A percentile compares a stretch with the other conserved stretches of the same genome.
phyloP scores from a whole-genome alignment of 1,140 invertebrate genomes.

The Drosophila parvula region DNA sequence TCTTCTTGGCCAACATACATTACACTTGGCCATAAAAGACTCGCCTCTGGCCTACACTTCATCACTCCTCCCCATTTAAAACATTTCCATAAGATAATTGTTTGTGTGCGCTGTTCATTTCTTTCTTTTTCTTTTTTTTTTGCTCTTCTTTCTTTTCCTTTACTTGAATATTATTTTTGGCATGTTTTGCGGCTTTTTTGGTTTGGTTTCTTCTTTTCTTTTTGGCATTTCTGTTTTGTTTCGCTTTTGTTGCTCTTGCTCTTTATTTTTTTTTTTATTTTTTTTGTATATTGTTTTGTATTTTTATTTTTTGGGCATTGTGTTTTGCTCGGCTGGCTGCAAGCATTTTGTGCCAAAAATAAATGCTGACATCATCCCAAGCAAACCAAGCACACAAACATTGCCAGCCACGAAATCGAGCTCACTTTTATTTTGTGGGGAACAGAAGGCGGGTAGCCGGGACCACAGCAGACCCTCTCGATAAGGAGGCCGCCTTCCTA shows the following conservation, averaged over 20 bases:
- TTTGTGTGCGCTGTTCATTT: constrained; percentile 19
- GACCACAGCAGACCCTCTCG: not conserved
- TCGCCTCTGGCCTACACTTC: constrained; percentile 42
- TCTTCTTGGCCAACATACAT: constrained; percentile 37
- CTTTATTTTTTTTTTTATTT: constrained; percentile 20
- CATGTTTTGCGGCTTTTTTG: constrained; percentile 73
- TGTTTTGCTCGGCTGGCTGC: constrained; percentile 51
- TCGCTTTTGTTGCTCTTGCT: constrained; percentile 60
- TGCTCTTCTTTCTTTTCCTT: constrained; percentile 14
- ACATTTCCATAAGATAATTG: constrained; percentile 52
- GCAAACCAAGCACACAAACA: constrained; percentile 33
- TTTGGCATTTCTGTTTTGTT: constrained; percentile 68
- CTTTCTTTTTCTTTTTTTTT: not conserved
- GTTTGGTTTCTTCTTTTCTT: constrained; percentile 30
- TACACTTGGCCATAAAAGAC: constrained; percentile 44
- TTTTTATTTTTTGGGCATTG: constrained; percentile 43
- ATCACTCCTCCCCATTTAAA: constrained; percentile 27
- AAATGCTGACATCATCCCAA: constrained; percentile 75
- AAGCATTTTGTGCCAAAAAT: constrained; percentile 73
- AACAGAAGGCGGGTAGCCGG: not conserved
- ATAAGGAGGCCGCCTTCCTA: constrained; percentile 13
- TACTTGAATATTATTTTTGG: constrained; percentile 79
- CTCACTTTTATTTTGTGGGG: constrained; percentile 58
- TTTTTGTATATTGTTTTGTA: constrained; percentile 25
- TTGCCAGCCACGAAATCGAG: constrained; percentile 55